Conservation (phyloP, 1,140 invertebrate species). For the Drosophila simulans region DNA sequence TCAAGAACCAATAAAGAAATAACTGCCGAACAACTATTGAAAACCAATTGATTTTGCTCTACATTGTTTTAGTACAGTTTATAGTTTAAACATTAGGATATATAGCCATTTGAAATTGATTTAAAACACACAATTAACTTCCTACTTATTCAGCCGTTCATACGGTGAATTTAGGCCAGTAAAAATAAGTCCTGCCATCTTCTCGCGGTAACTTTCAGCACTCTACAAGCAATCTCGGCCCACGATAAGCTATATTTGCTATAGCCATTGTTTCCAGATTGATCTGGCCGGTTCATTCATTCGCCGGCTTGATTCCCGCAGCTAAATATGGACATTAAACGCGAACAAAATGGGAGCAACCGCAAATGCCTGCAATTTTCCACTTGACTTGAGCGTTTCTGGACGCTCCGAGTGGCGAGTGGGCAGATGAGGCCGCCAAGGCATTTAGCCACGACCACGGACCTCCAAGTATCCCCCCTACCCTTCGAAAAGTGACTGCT, state of each 20-base stretch:
- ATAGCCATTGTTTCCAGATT: slow-evolving; percentile 54
- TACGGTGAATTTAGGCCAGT: not conserved
- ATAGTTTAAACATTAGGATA: no score
- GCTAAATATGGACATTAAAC: slow-evolving; percentile 80
- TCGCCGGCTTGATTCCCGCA: slow-evolving; percentile 37
- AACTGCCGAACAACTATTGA: not conserved
- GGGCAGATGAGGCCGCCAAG: slow-evolving; percentile 59
- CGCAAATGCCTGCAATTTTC: slow-evolving; percentile 77
- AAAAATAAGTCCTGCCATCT: not conserved
- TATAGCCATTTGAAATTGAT: no score
- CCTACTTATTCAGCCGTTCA: not conserved
- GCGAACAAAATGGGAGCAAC: slow-evolving; percentile 75
- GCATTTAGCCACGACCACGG: slow-evolving; percentile 43
- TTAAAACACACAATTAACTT: no score
- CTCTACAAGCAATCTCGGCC: slow-evolving; percentile 10
- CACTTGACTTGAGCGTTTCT: slow-evolving; percentile 76
- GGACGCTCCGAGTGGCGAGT: slow-evolving; percentile 46
- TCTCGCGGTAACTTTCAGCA: not conserved
- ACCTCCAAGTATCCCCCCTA: not conserved
- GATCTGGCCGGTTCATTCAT: slow-evolving; percentile 54
- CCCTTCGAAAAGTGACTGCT: slow-evolving; percentile 6
- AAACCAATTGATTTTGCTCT: not conserved
- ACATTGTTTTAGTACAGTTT: no score
- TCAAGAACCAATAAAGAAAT: not conserved
- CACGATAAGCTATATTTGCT: slow-evolving; percentile 59